Evolutionary conservation across 2,797 vertebrate genomes (phyloP).

Genomic region (Eulemur coronatus): DNA sequence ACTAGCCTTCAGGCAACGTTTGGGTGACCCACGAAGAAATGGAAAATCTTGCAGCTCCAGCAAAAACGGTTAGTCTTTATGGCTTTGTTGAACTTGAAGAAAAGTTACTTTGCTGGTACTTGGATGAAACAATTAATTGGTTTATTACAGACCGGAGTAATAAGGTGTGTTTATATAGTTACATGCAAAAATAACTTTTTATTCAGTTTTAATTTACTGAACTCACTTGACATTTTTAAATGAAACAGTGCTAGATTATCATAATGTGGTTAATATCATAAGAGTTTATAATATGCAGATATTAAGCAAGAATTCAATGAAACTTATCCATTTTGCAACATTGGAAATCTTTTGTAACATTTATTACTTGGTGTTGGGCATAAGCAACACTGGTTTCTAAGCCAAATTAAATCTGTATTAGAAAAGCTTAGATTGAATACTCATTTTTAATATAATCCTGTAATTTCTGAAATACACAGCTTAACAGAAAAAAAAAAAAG

Average conservation of each 20-base stretch:
- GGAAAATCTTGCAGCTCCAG: slow-evolving; percentile 96
- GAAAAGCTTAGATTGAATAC: background rate
- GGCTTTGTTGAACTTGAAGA: background rate
- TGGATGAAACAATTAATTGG: background rate
- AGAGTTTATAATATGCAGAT: background rate
- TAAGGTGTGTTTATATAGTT: background rate
- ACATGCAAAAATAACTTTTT: background rate
- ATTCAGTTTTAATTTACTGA: background rate
- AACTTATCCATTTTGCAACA: background rate
- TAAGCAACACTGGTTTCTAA: background rate
- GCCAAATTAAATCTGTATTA: background rate
- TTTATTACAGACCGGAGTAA: background rate
- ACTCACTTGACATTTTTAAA: background rate
- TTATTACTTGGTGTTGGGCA: background rate
- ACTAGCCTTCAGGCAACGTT: slow-evolving; percentile 97
- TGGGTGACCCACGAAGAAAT: slow-evolving; percentile 99
- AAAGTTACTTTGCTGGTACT: background rate
- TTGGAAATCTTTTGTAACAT: background rate
- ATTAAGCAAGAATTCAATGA: background rate
- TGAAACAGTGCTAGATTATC: background rate
- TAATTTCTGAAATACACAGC: background rate
- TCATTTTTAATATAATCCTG: background rate
- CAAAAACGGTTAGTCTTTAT: slow-evolving; percentile 95
- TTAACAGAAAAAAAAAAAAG: background rate
- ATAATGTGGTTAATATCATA: background rate